A percentile compares a stretch with the other conserved stretches of the same genome.
Conservation (phyloP, 2,888 invertebrate genomes). For the Rhynchonema sp. region DNA sequence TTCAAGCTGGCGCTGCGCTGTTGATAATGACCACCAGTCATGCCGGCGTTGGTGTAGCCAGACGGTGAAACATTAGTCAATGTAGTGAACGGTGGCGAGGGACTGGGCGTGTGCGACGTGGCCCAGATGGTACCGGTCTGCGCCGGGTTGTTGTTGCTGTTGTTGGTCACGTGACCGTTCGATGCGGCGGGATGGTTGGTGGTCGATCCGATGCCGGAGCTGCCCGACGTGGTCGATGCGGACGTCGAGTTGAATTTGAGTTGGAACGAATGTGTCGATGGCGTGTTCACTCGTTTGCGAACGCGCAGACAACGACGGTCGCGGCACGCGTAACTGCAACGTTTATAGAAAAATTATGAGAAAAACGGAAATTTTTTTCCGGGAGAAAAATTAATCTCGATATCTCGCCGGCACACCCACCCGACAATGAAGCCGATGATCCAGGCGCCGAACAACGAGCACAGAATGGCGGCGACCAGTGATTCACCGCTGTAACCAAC, state of each 20-base stretch:
- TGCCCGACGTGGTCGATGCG: background rate
- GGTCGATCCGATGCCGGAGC: background rate
- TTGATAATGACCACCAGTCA: background rate
- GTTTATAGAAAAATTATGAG: background rate
- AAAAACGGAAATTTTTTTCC: too few species aligned
- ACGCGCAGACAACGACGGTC: background rate
- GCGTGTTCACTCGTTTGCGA: background rate
- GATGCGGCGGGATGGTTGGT: too few species aligned
- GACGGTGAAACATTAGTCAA: background rate
- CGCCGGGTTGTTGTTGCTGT: background rate
- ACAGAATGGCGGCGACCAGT: conserved; percentile 6
- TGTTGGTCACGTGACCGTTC: too few species aligned
- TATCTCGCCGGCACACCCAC: conserved; percentile 2
- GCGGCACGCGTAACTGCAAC: background rate
- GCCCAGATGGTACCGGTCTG: background rate
- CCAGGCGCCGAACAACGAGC: conserved; percentile 1
- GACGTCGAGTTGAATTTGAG: background rate
- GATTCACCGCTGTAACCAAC: background rate
- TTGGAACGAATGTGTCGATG: background rate
- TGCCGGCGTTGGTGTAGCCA: background rate
- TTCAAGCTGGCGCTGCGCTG: background rate
- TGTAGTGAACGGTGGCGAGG: background rate
- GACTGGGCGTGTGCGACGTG: background rate
- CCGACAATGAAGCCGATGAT: conserved; percentile 7
- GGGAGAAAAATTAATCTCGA: too few species aligned